Conservation (phyloP, 2,797 vertebrate genomes). For the Sebastes taczanowskii region DNA sequence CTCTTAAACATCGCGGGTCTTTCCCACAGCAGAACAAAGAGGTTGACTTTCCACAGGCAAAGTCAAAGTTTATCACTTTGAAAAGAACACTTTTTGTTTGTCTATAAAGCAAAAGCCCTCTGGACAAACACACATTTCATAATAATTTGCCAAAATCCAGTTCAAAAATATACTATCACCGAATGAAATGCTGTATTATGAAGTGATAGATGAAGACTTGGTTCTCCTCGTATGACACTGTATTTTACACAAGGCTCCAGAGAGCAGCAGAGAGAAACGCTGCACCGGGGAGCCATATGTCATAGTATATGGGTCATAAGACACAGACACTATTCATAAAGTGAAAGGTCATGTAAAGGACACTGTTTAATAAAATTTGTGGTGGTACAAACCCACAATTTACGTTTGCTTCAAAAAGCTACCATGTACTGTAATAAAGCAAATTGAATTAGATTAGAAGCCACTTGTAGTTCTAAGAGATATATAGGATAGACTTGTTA, state of each 20-base stretch:
- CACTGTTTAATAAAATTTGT: conserved; percentile 14
- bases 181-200: conserved; percentile 16
- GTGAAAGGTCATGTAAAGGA: conserved; percentile 37
- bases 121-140: conserved; percentile 14
- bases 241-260: conserved; percentile 20
- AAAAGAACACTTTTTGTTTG: conserved; percentile 14
- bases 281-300: conserved; percentile 35
- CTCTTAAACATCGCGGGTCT: neutral
- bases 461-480: neutral
- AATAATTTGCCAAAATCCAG: conserved; percentile 8
- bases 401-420: conserved; percentile 17
- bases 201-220: conserved; percentile 37
- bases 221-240: conserved; percentile 12
- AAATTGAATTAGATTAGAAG: neutral
- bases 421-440: neutral
- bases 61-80: conserved; percentile 36
- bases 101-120: conserved; percentile 10
- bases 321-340: conserved; percentile 35
- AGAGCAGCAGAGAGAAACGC: conserved; percentile 28
- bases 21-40: conserved; percentile 7
- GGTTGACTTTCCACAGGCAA: conserved; percentile 26
- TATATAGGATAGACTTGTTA: neutral
- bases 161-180: neutral
- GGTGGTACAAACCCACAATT: conserved; percentile 14
- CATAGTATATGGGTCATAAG: conserved; percentile 57